A percentile compares a stretch with the other conserved stretches of the same genome.
Evolutionary conservation across 2,113 vertebrate species (phyloP).

Genomic region (Cyrtonyx montezumae): DNA sequence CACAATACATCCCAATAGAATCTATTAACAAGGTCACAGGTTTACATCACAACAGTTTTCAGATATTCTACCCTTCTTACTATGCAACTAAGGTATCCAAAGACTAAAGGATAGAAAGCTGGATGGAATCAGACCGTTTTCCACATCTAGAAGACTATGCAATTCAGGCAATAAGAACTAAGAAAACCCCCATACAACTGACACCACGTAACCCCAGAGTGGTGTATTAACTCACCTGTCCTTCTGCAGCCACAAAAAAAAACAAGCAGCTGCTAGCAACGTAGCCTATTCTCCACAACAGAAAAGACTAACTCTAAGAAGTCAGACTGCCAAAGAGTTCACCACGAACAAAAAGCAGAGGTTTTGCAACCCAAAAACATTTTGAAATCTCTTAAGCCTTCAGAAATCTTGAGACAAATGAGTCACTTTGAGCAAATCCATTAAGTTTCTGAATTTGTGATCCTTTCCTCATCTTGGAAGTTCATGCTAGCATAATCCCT

Average conservation of each 20-base stretch:
- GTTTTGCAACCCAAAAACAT: background rate
- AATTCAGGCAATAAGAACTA: background rate
- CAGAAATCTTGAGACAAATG: background rate
- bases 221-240: background rate
- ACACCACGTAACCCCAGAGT: background rate
- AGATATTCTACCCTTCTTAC: background rate
- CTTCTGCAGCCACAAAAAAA: background rate
- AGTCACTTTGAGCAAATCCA: background rate
- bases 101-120: background rate
- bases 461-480: background rate
- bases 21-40: background rate
- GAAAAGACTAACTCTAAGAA: background rate
- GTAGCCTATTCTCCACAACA: background rate
- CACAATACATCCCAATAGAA: background rate
- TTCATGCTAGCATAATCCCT: background rate
- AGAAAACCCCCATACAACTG: background rate
- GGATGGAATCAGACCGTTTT: background rate
- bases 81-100: background rate
- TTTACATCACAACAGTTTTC: background rate
- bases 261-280: background rate
- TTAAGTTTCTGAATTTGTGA: background rate
- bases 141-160: background rate
- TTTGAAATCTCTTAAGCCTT: background rate
- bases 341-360: background rate
- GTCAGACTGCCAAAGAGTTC: background rate